Evolutionary conservation across 2,888 invertebrate genomes (phyloP), one percentile per base, ranked within the genome.

Genomic region (Diaperis boleti): DNA sequence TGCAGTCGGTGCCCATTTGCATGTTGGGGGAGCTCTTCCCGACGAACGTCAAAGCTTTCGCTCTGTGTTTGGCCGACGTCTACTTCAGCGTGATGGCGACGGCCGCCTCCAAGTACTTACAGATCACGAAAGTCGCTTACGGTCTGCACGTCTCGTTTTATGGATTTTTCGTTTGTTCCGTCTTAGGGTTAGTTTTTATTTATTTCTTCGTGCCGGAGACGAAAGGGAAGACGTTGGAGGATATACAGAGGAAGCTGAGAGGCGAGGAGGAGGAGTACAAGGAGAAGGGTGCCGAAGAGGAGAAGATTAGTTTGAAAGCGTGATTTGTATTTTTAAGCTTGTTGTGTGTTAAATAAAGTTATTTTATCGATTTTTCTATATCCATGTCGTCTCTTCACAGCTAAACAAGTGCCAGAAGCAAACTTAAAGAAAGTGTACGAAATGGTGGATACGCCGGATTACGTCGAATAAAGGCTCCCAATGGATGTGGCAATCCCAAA

Each of bases 151-250:
- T 87, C 72, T 86, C 88, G 64, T 90, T 90, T 77, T 87, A 86
- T 81, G 85, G 86, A 69, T 90, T 89, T 78, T 83, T 86, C 0
- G 74, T 82, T 10, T 87, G 85, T 74, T 88, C 87, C 8, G 76
- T 87, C 15, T 59, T 87, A 55, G 88, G 89, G 0, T 80, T 89
- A 47, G 78, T 86, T 65, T 88, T 87, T 77, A 87, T 89, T 72
- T 69, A 84, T 49, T 77, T 85, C 14, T 79, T 85, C 67, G 84
- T 90, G 11, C 89, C 90, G 1, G 90, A 90, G 80, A 90, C 90
- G 1, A 90, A 88, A 77, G 89, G 89, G 57, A 89, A 89, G 73
- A 89, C 89, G 1, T 84, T 90, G 74, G 84, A 88, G 47, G 85
- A 87, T 73, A 90, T 90, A 72, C 90, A 90, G 75, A 85, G 86